These are phyloP conservation scores for Gymnothorax reevesii DNA, from an alignment of 2,797 vertebrate genomes.

Conservation along the genomic window DNA sequence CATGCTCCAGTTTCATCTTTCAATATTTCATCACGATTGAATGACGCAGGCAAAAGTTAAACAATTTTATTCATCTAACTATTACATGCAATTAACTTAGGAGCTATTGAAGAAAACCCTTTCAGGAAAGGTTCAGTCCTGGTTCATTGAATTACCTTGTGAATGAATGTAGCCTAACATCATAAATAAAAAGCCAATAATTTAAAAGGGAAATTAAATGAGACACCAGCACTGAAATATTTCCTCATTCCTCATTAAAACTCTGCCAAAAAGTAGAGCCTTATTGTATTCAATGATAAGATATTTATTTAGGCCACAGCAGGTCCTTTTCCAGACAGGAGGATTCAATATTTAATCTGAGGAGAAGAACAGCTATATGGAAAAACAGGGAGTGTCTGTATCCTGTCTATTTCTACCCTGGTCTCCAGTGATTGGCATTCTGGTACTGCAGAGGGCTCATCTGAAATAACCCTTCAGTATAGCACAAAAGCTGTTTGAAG, in stretches of 20 bases:
- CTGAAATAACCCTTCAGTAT: slow-evolving; percentile 65
- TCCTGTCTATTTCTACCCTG: slow-evolving; percentile 53
- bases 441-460: slow-evolving; percentile 52
- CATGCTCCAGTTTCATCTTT: slow-evolving; percentile 21
- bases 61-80: slow-evolving; percentile 68
- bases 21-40: slow-evolving; percentile 45
- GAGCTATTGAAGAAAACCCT: slow-evolving; percentile 67
- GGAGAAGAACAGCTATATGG: neutral
- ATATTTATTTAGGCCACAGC: slow-evolving; percentile 39
- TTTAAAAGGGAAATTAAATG: slow-evolving; percentile 46
- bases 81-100: slow-evolving; percentile 60
- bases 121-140: slow-evolving; percentile 70
- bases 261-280: slow-evolving; percentile 53
- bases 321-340: slow-evolving; percentile 31
- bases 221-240: slow-evolving; percentile 49
- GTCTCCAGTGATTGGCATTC: slow-evolving; percentile 29
- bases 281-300: slow-evolving; percentile 50
- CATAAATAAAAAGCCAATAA: slow-evolving; percentile 64
- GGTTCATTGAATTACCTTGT: slow-evolving; percentile 70
- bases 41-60: slow-evolving; percentile 58
- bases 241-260: slow-evolving; percentile 56
- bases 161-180: slow-evolving; percentile 64
- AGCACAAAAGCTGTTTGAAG: slow-evolving; percentile 60
- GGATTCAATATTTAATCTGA: slow-evolving; percentile 1
- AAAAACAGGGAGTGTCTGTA: slow-evolving; percentile 29